phyloP scores from a whole-genome alignment of 1,140 invertebrate genomes.

The Helicoverpa zea region DNA sequence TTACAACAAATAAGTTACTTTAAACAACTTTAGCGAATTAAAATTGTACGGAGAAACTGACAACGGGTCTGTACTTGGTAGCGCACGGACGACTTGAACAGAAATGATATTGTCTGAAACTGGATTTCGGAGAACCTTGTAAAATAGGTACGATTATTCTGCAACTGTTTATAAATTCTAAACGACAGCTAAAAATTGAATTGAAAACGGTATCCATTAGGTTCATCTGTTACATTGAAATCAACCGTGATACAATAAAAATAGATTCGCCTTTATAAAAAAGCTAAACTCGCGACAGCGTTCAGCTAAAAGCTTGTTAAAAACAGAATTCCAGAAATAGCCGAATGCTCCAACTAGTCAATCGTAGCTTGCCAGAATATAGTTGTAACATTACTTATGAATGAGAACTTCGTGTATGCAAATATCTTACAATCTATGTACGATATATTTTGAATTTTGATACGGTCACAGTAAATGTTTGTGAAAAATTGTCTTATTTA shows the following conservation, averaged over 20 bases:
- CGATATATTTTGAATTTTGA: slow-evolving; percentile 1
- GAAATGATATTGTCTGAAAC: too few relatives aligned
- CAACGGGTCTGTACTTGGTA: too few relatives aligned
- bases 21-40: too few relatives aligned
- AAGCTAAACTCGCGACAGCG: background rate
- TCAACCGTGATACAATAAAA: background rate
- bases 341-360: background rate
- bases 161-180: too few relatives aligned
- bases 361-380: background rate
- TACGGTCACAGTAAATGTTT: slow-evolving; percentile 1
- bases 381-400: slow-evolving; percentile 14
- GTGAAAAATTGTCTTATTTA: background rate
- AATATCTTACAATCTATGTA: background rate
- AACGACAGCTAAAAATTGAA: too few relatives aligned
- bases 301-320: background rate
- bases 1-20: too few relatives aligned
- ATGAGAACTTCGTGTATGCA: background rate
- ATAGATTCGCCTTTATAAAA: background rate
- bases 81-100: too few relatives aligned
- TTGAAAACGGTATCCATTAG: too few relatives aligned
- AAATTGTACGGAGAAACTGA: too few relatives aligned
- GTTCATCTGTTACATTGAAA: too few relatives aligned
- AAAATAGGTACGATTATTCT: too few relatives aligned
- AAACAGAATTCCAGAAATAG: slow-evolving; percentile 4
- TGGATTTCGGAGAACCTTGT: too few relatives aligned